Percentiles rank a stretch among this genome's conserved stretches.
phyloP scores from a whole-genome alignment of 1,140 invertebrate species.

The Drosophila lacteicornis region DNA sequence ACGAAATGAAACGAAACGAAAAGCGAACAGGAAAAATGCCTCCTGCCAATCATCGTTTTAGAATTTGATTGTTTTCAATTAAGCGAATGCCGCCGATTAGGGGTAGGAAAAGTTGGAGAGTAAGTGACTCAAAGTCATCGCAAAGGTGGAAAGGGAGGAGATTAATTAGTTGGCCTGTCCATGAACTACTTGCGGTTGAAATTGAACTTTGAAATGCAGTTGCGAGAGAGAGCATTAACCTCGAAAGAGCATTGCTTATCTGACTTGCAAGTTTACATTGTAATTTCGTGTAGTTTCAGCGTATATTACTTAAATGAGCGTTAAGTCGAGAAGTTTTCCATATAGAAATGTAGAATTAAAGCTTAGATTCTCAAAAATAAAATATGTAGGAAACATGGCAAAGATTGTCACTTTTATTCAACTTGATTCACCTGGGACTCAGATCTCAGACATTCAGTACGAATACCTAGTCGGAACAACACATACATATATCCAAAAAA shows the following conservation, averaged over 20 bases:
- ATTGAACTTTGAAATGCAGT: background rate
- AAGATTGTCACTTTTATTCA: too few species aligned
- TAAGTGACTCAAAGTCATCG: background rate
- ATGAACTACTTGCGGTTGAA: background rate
- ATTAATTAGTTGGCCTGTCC: slow-evolving; percentile 22
- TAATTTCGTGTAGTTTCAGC: background rate
- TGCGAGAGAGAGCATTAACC: background rate
- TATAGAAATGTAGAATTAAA: too few species aligned
- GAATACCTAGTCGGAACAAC: too few species aligned
- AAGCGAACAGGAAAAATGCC: background rate
- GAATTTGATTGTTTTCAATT: slow-evolving; percentile 44
- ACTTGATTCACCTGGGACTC: too few species aligned
- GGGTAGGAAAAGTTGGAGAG: background rate
- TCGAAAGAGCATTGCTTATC: too few species aligned
- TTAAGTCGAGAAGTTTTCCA: too few species aligned
- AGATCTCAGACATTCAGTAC: too few species aligned
- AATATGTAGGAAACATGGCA: too few species aligned
- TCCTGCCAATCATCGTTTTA: slow-evolving; percentile 28
- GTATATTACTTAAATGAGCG: too few species aligned
- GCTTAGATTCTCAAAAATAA: too few species aligned
- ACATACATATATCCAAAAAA: too few species aligned
- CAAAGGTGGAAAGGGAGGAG: slow-evolving; percentile 13
- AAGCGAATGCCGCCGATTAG: slow-evolving; percentile 10
- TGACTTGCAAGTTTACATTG: background rate
- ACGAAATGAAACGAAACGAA: background rate